Evolutionary conservation across 1,140 invertebrate genomes (phyloP).

Genomic region (Macrobrachium rosenbergii): DNA sequence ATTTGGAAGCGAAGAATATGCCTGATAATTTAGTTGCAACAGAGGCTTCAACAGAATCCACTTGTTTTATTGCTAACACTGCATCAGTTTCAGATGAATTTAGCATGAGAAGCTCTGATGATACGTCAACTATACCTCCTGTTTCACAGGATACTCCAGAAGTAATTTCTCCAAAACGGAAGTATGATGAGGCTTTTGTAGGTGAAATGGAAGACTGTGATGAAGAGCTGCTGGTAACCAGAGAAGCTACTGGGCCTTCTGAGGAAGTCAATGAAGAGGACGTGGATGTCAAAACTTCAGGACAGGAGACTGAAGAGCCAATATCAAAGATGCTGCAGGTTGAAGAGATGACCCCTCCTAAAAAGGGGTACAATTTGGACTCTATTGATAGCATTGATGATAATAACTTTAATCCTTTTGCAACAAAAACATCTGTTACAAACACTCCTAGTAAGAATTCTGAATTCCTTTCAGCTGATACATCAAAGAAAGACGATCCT

Average conservation of each 20-base stretch:
- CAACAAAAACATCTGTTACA: background rate
- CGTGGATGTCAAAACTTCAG: background rate
- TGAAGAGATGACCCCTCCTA: slow-evolving; percentile 7
- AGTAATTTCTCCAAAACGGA: no score
- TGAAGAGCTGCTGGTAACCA: no score
- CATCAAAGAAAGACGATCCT: background rate
- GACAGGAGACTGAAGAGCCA: background rate
- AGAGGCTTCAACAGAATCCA: no score
- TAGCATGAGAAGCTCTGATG: no score
- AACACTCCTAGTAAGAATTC: background rate
- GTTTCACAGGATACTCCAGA: no score
- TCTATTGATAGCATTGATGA: background rate
- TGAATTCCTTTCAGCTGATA: background rate
- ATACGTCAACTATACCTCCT: no score
- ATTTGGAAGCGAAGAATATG: no score
- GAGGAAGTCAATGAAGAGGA: background rate
- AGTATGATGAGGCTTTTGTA: no score
- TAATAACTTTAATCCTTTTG: slow-evolving; percentile 4
- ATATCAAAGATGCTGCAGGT: background rate
- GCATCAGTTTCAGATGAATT: no score
- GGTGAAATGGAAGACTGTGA: no score
- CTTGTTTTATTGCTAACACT: no score
- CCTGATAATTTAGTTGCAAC: no score
- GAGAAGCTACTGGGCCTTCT: background rate
- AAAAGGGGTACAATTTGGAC: background rate